Evolutionary conservation across 2,113 vertebrate species (phyloP).

Genomic region (Thamnophis sirtalis): DNA sequence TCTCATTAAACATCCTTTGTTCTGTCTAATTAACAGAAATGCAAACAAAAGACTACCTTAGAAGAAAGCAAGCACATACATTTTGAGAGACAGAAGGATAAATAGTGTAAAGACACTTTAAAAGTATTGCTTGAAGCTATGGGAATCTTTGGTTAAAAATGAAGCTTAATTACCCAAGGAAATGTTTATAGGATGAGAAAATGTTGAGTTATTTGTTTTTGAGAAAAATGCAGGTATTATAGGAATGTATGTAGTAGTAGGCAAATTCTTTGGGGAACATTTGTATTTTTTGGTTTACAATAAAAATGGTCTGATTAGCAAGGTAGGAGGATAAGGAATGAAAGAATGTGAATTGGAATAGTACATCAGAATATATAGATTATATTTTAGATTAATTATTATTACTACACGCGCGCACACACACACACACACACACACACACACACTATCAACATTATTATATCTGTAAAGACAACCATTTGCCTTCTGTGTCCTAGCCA

Average conservation of each 20-base stretch:
- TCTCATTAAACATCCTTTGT: slow-evolving; percentile 41
- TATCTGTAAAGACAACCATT: background rate
- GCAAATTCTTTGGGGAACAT: background rate
- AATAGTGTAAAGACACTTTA: slow-evolving; percentile 14
- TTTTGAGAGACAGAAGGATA: slow-evolving; percentile 25
- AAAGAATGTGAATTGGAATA: background rate
- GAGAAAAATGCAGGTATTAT: background rate
- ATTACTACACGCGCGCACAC: no score
- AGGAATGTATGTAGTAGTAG: background rate
- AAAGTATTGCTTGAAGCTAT: slow-evolving; percentile 15
- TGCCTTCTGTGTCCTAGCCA: background rate
- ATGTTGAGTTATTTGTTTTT: slow-evolving; percentile 21
- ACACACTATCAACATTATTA: background rate
- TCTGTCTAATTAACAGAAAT: slow-evolving; percentile 54
- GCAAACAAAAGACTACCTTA: slow-evolving; percentile 59
- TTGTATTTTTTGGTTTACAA: background rate
- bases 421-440: no score
- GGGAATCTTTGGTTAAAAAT: background rate
- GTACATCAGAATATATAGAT: background rate
- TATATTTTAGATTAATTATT: background rate
- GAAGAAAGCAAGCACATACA: slow-evolving; percentile 36
- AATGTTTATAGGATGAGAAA: slow-evolving; percentile 2
- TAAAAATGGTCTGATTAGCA: background rate
- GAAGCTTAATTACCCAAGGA: background rate
- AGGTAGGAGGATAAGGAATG: background rate